Evolutionary conservation across 1,140 invertebrate species (phyloP).

Genomic region (Temnothorax longispinosus): DNA sequence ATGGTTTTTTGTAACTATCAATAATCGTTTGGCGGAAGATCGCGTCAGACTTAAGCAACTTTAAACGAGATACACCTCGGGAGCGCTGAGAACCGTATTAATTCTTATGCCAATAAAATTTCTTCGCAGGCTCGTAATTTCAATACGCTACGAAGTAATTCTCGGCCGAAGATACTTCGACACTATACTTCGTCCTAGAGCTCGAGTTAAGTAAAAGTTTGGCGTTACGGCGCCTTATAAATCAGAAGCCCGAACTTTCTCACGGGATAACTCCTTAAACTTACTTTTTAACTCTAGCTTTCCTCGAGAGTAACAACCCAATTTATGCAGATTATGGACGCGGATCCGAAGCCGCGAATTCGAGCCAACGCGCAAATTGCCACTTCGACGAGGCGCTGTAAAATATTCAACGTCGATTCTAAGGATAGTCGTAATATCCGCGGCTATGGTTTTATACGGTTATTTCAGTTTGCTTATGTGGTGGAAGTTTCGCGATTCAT

Average conservation of each 20-base stretch:
- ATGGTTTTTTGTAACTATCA: neutral
- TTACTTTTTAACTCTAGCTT: constrained; percentile 65
- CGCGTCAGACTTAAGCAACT: constrained; percentile 20
- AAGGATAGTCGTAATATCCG: constrained; percentile 67
- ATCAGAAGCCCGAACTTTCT: constrained; percentile 62
- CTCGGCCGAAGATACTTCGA: constrained; percentile 47
- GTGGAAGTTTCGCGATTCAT: constrained; percentile 55
- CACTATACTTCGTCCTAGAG: constrained; percentile 27
- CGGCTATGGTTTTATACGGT: constrained; percentile 64
- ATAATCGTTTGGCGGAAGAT: constrained; percentile 2
- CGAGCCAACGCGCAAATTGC: constrained; percentile 71
- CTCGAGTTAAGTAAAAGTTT: constrained; percentile 60
- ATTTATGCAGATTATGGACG: constrained; percentile 74
- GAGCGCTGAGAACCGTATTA: constrained; percentile 13
- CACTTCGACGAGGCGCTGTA: constrained; percentile 54
- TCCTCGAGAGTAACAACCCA: constrained; percentile 67
- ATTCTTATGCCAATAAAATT: constrained; percentile 61
- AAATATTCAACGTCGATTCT: constrained; percentile 72
- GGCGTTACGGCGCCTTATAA: constrained; percentile 51
- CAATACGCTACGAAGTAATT: constrained; percentile 57
- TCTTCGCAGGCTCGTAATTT: constrained; percentile 47
- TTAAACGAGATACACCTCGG: constrained; percentile 43
- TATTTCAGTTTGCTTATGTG: constrained; percentile 54
- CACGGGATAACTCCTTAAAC: constrained; percentile 55
- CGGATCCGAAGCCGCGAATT: constrained; percentile 67